These are phyloP conservation scores for Virgularia gustaviana DNA, from an alignment of 92 coral and sea anemone species.

Conservation along the genomic window DNA sequence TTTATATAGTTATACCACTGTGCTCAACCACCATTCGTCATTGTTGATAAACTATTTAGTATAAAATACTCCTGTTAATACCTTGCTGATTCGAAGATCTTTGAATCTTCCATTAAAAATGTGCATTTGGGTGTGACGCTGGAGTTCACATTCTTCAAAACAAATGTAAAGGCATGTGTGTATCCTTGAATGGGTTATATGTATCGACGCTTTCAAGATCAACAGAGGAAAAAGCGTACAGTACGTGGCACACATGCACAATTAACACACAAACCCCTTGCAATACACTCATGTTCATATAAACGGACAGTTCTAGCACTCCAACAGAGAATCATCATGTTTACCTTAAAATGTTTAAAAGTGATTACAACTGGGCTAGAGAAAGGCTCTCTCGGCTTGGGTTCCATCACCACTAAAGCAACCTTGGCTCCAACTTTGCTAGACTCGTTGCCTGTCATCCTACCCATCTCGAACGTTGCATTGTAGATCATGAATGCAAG, in stretches of 20 bases:
- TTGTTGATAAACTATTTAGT: background rate
- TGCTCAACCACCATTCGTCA: too few species aligned
- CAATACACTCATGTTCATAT: background rate
- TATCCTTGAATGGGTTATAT: too few species aligned
- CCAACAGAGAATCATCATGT: background rate
- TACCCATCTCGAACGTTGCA: constrained; percentile 8
- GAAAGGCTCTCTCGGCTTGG: constrained; percentile 2
- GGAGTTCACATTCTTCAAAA: too few species aligned
- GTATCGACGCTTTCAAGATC: background rate
- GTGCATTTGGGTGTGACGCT: background rate
- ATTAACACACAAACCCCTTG: too few species aligned
- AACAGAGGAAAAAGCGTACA: too few species aligned
- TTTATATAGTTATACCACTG: background rate
- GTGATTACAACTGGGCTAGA: constrained; percentile 20
- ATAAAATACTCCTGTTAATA: too few species aligned
- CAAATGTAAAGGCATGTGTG: too few species aligned
- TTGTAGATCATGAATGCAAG: constrained; percentile 30
- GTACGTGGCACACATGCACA: too few species aligned
- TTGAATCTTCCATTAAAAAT: constrained; percentile 14
- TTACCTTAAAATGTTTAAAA: constrained; percentile 9
- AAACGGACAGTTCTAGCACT: background rate
- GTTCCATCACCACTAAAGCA: background rate
- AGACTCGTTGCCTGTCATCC: constrained; percentile 2
- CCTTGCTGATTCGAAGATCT: too few species aligned
- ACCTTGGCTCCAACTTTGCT: constrained; percentile 1